These are phyloP conservation scores for Syngnathus scovelli DNA, from an alignment of 2,113 vertebrate species.

Conservation along the genomic window DNA sequence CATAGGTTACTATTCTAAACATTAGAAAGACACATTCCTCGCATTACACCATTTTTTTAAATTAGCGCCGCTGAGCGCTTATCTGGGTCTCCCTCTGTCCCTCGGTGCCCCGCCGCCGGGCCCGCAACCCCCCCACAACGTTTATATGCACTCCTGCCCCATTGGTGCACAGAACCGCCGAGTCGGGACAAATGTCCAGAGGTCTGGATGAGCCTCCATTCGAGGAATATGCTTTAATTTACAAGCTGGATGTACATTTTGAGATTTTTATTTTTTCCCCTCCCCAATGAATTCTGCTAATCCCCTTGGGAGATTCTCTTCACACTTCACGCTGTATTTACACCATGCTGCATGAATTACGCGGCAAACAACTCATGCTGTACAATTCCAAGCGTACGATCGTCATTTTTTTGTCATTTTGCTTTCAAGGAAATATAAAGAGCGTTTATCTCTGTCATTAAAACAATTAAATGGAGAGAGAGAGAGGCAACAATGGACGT, in stretches of 20 bases:
- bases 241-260: not conserved
- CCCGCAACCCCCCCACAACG: conserved; percentile 11
- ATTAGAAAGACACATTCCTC: conserved; percentile 5
- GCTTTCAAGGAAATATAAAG: too few relatives aligned
- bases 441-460: not conserved
- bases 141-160: conserved; percentile 29
- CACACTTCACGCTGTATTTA: conserved; percentile 9
- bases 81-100: conserved; percentile 31
- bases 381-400: not conserved
- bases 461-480: not conserved
- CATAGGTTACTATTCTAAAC: not conserved
- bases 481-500: not conserved
- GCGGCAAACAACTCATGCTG: not conserved
- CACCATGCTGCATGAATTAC: conserved; percentile 1
- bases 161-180: not conserved
- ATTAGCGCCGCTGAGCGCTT: conserved; percentile 43
- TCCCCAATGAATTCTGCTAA: not conserved
- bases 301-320: not conserved
- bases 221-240: not conserved
- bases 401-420: too few relatives aligned
- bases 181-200: not conserved
- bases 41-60: not conserved
- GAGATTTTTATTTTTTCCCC: not conserved
- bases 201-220: not conserved
- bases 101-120: conserved; percentile 10